These are phyloP conservation scores for Ditylenchus weischeri DNA, from an alignment of 2,888 invertebrate species.

Conservation along the genomic window DNA sequence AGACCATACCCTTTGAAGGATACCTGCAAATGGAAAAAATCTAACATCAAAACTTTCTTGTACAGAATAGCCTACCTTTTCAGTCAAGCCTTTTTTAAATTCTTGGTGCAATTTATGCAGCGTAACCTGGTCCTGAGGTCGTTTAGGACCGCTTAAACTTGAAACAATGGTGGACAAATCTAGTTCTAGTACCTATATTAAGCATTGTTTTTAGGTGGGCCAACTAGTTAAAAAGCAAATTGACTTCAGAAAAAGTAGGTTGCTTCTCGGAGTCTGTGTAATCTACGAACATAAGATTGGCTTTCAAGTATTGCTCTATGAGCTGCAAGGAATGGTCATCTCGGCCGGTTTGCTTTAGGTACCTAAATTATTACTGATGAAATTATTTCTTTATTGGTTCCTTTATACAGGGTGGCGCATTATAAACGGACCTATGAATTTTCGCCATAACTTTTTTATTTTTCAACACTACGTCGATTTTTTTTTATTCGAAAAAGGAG, in stretches of 20 bases:
- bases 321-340: slow-evolving; percentile 39
- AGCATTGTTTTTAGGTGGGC: not conserved
- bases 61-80: slow-evolving; percentile 64
- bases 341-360: slow-evolving; percentile 52
- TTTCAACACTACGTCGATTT: too few relatives aligned
- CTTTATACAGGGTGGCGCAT: too few relatives aligned
- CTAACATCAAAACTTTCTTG: too few relatives aligned
- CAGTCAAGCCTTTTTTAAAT: slow-evolving; percentile 78
- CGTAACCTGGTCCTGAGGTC: slow-evolving; percentile 87
- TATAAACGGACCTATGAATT: too few relatives aligned
- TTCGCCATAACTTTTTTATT: too few relatives aligned
- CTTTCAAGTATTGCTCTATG: slow-evolving; percentile 73
- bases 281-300: slow-evolving; percentile 78
- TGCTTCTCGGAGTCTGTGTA: slow-evolving; percentile 67
- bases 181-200: slow-evolving; percentile 71
- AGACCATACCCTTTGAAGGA: slow-evolving; percentile 58
- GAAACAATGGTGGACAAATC: slow-evolving; percentile 85
- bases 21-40: slow-evolving; percentile 62
- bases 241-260: slow-evolving; percentile 50
- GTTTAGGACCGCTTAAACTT: slow-evolving; percentile 91
- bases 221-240: slow-evolving; percentile 12
- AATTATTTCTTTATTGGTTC: too few relatives aligned
- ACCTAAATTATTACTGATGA: slow-evolving; percentile 28
- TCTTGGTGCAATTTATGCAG: slow-evolving; percentile 79
- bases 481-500: too few relatives aligned